phyloP scores from a whole-genome alignment of 2,113 vertebrate species.

The Pandion haliaetus region DNA sequence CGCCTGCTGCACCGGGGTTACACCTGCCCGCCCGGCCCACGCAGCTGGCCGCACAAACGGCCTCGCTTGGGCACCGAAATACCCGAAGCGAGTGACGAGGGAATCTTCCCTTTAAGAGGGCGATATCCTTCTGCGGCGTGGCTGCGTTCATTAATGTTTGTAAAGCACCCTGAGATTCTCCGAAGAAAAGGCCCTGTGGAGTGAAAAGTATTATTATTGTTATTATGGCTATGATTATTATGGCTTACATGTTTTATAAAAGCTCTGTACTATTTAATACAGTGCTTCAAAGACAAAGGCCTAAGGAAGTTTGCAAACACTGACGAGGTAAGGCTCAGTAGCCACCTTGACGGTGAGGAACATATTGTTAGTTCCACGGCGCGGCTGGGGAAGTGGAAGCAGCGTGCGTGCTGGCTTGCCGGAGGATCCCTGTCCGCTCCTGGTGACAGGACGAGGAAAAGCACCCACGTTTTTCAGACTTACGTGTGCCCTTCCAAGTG shows the following conservation, averaged over 20 bases:
- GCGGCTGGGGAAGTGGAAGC: background rate
- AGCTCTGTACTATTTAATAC: background rate
- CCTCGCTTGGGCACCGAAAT: fast-evolving
- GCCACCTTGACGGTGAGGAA: background rate
- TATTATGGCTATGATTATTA: constrained; percentile 13
- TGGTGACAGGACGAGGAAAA: background rate
- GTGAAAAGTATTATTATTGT: constrained; percentile 21
- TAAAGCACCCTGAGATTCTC: background rate
- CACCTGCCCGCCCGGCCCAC: background rate
- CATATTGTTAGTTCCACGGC: fast-evolving
- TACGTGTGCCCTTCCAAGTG: background rate
- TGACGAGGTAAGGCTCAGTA: background rate
- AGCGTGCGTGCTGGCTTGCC: background rate
- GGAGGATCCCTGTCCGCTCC: background rate
- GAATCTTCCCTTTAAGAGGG: background rate
- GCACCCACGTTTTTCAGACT: background rate
- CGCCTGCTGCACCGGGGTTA: background rate
- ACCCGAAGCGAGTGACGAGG: background rate
- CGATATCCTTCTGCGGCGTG: background rate
- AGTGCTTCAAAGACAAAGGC: constrained; percentile 34
- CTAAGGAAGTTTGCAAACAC: constrained; percentile 19
- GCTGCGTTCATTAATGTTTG: background rate
- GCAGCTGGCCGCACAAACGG: background rate
- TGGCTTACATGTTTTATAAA: background rate
- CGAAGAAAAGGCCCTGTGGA: background rate